phyloP scores from a whole-genome alignment of 2,888 invertebrate genomes.

The Calameuta pallipes region DNA sequence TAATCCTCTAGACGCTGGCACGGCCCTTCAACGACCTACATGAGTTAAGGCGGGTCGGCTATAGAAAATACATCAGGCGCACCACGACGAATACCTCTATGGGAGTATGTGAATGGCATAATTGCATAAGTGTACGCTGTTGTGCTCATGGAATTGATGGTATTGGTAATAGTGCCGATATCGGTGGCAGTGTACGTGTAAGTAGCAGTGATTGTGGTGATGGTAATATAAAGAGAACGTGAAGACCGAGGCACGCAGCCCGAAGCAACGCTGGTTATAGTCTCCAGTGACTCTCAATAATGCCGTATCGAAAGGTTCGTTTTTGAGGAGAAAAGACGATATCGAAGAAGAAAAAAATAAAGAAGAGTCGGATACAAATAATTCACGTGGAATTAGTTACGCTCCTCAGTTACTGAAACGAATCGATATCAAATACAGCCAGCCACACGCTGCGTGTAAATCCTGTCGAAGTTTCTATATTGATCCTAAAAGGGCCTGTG shows the following conservation, averaged over 20 bases:
- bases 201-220: neutral
- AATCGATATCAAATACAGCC: neutral
- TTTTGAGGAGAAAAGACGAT: neutral
- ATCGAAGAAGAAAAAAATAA: neutral
- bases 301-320: neutral
- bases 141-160: neutral
- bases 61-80: neutral
- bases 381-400: neutral
- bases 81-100: conserved; percentile 17
- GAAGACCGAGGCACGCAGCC: conserved; percentile 39
- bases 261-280: conserved; percentile 46
- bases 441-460: neutral
- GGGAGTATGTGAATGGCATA: conserved; percentile 25
- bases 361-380: neutral
- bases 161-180: neutral
- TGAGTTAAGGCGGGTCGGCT: neutral
- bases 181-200: neutral
- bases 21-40: neutral
- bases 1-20: neutral
- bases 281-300: conserved; percentile 47
- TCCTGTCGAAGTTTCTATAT: conserved; percentile 17
- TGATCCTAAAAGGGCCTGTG: conserved; percentile 26
- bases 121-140: conserved; percentile 15
- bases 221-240: conserved; percentile 24
- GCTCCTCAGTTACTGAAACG: neutral